These are phyloP conservation scores for Cosmorhoe ocellata DNA, from an alignment of 2,888 invertebrate species.

Conservation along the genomic window DNA sequence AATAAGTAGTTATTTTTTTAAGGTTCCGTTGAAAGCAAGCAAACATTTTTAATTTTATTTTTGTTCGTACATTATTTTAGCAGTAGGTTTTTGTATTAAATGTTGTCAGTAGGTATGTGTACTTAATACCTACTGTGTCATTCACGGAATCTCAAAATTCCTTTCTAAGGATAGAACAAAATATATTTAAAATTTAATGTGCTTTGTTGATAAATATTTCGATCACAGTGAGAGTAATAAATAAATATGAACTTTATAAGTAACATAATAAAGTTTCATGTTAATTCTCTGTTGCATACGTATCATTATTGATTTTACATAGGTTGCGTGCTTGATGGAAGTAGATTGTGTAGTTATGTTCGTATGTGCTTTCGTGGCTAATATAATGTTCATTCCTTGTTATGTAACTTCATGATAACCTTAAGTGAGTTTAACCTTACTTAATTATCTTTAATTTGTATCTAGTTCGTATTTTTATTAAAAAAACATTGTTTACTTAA, in stretches of 20 bases:
- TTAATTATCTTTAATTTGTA: conserved; percentile 29
- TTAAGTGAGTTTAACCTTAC: conserved; percentile 8
- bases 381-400: conserved; percentile 20
- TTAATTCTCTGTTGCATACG: conserved; percentile 21
- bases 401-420: conserved; percentile 20
- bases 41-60: background rate
- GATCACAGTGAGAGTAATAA: conserved; percentile 13
- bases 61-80: too few species aligned
- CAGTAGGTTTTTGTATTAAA: too few species aligned
- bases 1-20: conserved; percentile 1
- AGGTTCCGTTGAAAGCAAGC: conserved; percentile 32
- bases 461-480: background rate
- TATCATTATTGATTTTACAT: conserved; percentile 34
- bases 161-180: background rate
- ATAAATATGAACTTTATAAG: background rate
- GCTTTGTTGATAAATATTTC: conserved; percentile 7
- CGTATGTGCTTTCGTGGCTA: conserved; percentile 30
- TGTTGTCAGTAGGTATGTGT: too few species aligned
- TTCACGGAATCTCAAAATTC: conserved; percentile 11
- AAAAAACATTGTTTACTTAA: conserved; percentile 1
- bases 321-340: conserved; percentile 31
- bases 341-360: conserved; percentile 22
- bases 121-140: background rate
- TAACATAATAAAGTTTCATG: conserved; percentile 12
- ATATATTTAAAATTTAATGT: background rate